Evolutionary conservation across 2,888 invertebrate genomes (phyloP).

Genomic region (Hemicrepidius hirtus): DNA sequence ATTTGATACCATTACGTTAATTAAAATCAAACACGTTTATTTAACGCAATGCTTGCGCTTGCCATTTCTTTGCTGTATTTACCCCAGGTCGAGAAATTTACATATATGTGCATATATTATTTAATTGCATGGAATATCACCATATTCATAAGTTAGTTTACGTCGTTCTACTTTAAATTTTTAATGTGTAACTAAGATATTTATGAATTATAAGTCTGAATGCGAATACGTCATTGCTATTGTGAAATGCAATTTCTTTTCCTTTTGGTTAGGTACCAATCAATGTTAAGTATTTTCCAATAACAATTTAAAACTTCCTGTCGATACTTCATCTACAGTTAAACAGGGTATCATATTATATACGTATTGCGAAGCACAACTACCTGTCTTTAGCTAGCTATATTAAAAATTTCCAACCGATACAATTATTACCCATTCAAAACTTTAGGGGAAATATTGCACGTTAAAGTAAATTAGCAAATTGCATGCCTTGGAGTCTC

Average conservation of each 20-base stretch:
- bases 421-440: too few species aligned
- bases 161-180: constrained; percentile 4
- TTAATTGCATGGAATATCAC: constrained; percentile 33
- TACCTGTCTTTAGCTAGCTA: too few species aligned
- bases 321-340: too few species aligned
- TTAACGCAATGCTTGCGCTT: not conserved
- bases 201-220: not conserved
- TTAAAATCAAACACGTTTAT: not conserved
- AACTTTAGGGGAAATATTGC: too few species aligned
- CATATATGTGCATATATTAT: constrained; percentile 37
- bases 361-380: too few species aligned
- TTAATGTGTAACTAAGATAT: not conserved
- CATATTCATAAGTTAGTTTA: constrained; percentile 26
- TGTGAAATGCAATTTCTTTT: not conserved
- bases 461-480: too few species aligned
- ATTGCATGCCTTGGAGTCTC: too few species aligned
- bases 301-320: too few species aligned
- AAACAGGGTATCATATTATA: too few species aligned
- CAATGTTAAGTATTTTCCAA: not conserved
- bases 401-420: too few species aligned
- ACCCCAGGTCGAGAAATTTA: constrained; percentile 27
- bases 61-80: constrained; percentile 18
- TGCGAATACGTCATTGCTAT: not conserved
- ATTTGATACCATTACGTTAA: too few species aligned
- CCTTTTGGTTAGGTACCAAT: not conserved